Percentiles rank a stretch among this genome's conserved stretches.
These are phyloP conservation scores for Clarias magur DNA, from an alignment of 2,113 vertebrate species.

Conservation along the genomic window DNA sequence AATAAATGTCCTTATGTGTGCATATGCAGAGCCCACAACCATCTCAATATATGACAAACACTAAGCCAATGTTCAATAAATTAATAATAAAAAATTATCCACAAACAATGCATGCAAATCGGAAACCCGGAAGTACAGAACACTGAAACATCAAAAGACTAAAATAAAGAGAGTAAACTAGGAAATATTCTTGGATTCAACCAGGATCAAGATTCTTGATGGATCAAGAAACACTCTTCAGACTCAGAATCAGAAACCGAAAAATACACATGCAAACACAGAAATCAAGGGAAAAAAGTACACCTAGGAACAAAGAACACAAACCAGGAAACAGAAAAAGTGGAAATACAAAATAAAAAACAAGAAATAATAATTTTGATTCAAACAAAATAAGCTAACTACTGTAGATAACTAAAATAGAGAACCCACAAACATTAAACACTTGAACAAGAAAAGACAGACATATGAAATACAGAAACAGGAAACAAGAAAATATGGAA, in stretches of 20 bases:
- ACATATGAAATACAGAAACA: background rate
- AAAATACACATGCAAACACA: background rate
- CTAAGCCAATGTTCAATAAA: too few species aligned
- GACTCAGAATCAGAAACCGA: background rate
- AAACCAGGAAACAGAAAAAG: background rate
- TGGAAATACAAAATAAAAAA: background rate
- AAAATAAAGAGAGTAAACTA: background rate
- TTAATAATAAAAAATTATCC: too few species aligned
- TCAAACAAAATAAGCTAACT: background rate
- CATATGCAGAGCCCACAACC: too few species aligned
- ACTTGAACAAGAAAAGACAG: background rate
- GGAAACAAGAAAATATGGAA: background rate
- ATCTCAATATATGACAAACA: too few species aligned
- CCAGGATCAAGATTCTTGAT: too few species aligned
- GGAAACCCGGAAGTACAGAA: background rate
- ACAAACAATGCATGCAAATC: background rate
- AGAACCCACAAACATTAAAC: background rate
- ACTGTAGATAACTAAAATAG: background rate
- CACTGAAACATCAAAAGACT: background rate
- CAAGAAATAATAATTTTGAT: background rate
- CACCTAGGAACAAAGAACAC: background rate
- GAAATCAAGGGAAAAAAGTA: background rate
- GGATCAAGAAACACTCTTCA: background rate
- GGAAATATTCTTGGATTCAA: background rate
- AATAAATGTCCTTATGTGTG: too few species aligned